Evolutionary conservation across 2,888 invertebrate species (phyloP), one percentile per base, ranked within the genome.

Genomic region (Tinea pellionella): DNA sequence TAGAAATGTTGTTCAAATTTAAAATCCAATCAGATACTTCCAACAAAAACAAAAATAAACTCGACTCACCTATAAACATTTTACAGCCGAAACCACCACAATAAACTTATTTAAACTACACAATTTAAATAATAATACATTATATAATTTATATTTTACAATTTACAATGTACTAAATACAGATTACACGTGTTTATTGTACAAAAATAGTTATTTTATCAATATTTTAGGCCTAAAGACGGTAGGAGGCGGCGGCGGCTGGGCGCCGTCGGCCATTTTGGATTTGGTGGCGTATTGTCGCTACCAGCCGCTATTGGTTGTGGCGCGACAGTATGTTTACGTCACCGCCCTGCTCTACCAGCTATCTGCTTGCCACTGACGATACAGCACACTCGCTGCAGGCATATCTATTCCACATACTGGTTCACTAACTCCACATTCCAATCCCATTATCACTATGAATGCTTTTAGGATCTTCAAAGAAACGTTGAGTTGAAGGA

Each of bases 291-390:
- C 85, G 83, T 77, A 82, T 53, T 53, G 2, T 53, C 80, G 80
- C 78, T 71, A 70, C 63, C 67, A 71, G 67, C 80, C 80, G 81
- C 68, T 80, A 84, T 83, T 81, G 73, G 86, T 86, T 85, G 86
- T 82, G 85, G 84, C 86, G 86, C 85, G 84, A 74, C 74, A 70
- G 75, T 85, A 71, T 68, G 68, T 70, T 86, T 85, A 85, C 86
- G 85, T 86, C 86, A 84, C 76, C 67, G 75, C 72, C 82, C 47
- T 41, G 47, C 59, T 15, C 24, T 37, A 24, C 47, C 59, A 53
- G 24, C 47, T 47, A 7, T 37, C 47, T 47, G 47, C 47, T 15
- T 47, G 47, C 47, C 47, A 47, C 47, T 47, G 47, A 47, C 47
- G 16, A 47, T 16, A 47, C 15, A 47, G 47, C 47, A 47, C 16